These are phyloP conservation scores for Leptopilina myrica DNA, from an alignment of 2,888 invertebrate genomes.

Conservation along the genomic window DNA sequence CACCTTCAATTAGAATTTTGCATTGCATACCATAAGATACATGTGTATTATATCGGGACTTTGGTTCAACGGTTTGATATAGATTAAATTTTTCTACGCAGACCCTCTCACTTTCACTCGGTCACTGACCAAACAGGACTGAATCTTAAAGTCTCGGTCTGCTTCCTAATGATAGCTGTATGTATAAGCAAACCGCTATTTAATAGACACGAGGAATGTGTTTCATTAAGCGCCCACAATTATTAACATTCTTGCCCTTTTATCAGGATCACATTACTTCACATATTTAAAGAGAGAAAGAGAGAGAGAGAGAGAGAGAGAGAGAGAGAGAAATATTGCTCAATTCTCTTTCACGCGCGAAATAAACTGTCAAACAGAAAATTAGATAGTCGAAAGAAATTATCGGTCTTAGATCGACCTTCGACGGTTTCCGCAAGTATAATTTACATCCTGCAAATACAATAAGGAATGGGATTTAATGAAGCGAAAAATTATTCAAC, in stretches of 20 bases:
- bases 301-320: no score
- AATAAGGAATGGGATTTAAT: slow-evolving; percentile 4
- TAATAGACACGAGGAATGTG: slow-evolving; percentile 50
- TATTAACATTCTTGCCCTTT: slow-evolving; percentile 21
- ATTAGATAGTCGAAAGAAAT: neutral
- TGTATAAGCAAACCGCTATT: slow-evolving; percentile 49
- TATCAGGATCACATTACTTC: neutral
- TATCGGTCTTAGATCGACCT: neutral
- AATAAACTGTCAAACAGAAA: neutral
- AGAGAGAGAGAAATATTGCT: neutral
- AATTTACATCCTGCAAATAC: slow-evolving; percentile 9
- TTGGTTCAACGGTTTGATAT: slow-evolving; percentile 37
- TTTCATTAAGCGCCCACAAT: slow-evolving; percentile 43
- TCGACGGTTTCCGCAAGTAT: neutral
- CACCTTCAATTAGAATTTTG: neutral
- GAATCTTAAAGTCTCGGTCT: slow-evolving; percentile 51
- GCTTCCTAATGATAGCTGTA: slow-evolving; percentile 57
- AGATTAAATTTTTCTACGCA: slow-evolving; percentile 60
- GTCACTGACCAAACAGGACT: slow-evolving; percentile 57
- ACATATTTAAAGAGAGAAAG: no score
- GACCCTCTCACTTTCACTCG: slow-evolving; percentile 70
- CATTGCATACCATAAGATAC: slow-evolving; percentile 12
- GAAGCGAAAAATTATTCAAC: slow-evolving; percentile 17
- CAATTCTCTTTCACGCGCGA: neutral
- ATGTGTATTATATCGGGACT: slow-evolving; percentile 21